phyloP scores from a whole-genome alignment of 2,113 vertebrate genomes.

The Formicarius rufipectus region DNA sequence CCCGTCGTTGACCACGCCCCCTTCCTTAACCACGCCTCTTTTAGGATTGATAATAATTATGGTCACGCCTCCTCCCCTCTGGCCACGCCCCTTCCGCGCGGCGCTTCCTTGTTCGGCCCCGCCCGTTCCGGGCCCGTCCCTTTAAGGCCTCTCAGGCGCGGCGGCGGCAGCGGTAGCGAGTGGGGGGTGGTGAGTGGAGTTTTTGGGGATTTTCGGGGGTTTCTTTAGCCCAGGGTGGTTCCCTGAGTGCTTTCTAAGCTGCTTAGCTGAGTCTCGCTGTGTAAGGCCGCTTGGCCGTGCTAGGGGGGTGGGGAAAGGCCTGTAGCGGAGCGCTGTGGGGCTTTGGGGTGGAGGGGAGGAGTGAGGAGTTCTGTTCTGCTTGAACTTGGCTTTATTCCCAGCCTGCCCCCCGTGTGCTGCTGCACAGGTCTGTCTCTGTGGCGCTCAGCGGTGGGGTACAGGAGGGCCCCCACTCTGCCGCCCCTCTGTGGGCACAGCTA shows the following conservation, averaged over 20 bases:
- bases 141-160: neutral
- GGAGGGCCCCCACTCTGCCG: fast-evolving
- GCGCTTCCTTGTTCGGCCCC: neutral
- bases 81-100: neutral
- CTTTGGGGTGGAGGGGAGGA: neutral
- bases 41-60: no score
- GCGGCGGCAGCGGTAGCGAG: fast-evolving
- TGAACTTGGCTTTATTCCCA: fast-evolving
- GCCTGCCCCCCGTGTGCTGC: neutral
- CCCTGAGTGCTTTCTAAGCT: fast-evolving
- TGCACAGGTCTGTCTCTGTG: no score
- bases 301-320: neutral
- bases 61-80: neutral
- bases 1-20: neutral
- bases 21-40: no score
- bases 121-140: neutral
- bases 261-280: neutral
- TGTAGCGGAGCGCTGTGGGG: neutral
- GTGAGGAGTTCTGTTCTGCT: no score
- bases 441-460: no score
- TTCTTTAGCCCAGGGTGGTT: fast-evolving
- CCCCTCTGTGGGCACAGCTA: neutral
- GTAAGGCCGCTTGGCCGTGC: neutral
- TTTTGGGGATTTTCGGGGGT: fast-evolving
- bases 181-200: fast-evolving